Conservation (phyloP, 1,140 invertebrate genomes). For the Saccostrea echinata region DNA sequence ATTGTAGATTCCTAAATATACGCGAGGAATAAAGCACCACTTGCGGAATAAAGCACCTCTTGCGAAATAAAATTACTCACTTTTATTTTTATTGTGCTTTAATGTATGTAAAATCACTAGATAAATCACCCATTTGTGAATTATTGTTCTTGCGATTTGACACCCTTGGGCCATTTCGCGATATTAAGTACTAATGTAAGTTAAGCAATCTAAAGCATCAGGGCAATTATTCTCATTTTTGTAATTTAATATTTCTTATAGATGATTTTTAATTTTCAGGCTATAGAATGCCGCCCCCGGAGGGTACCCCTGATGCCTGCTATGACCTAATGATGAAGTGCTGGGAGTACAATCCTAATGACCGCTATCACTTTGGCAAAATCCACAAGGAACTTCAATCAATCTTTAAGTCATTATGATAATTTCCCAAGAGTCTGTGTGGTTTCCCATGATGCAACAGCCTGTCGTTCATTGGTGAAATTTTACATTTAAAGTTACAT, state of each 20-base stretch:
- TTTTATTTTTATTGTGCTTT: too few species aligned
- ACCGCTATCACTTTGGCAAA: conserved; percentile 94
- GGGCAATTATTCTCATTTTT: too few species aligned
- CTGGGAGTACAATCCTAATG: conserved; percentile 95
- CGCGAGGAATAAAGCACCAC: too few species aligned
- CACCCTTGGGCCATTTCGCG: too few species aligned
- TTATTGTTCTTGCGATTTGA: too few species aligned
- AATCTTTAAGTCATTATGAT: conserved; percentile 49
- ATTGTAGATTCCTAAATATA: too few species aligned
- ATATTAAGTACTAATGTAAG: too few species aligned
- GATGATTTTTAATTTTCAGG: conserved; percentile 80
- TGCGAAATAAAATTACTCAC: too few species aligned
- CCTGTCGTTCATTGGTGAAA: neutral
- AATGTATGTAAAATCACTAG: too few species aligned
- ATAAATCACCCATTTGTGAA: too few species aligned
- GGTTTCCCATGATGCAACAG: conserved; percentile 1
- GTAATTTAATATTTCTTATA: neutral
- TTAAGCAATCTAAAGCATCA: too few species aligned
- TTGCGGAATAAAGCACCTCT: too few species aligned
- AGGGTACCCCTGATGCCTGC: conserved; percentile 92
- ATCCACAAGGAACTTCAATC: conserved; percentile 80
- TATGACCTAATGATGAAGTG: conserved; percentile 94
- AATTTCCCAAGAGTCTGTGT: neutral
- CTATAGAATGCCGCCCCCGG: conserved; percentile 94
- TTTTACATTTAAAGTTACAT: neutral